phyloP scores from a whole-genome alignment of 2,888 invertebrate genomes.

The Rhingia rostrata region DNA sequence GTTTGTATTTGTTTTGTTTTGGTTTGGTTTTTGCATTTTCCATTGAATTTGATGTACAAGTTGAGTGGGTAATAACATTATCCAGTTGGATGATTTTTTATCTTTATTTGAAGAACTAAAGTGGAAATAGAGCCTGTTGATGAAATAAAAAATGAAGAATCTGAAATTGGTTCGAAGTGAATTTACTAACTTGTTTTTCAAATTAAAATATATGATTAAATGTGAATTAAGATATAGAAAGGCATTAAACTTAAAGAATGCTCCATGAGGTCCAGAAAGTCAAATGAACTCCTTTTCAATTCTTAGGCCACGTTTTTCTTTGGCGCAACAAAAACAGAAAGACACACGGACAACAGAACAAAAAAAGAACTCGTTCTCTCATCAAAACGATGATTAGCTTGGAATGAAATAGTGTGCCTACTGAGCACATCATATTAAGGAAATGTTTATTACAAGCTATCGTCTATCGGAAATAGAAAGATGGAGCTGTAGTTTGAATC shows the following conservation, averaged over 20 bases:
- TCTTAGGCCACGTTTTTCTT: slow-evolving; percentile 19
- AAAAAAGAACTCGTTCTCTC: slow-evolving; percentile 47
- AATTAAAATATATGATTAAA: too few species aligned
- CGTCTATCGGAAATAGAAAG: slow-evolving; percentile 15
- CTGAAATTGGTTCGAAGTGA: too few species aligned
- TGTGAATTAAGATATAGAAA: too few species aligned
- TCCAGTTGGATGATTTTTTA: not conserved
- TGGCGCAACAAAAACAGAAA: not conserved
- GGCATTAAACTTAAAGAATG: too few species aligned
- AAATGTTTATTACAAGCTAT: slow-evolving; percentile 28
- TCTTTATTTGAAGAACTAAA: too few species aligned
- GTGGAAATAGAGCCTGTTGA: not conserved
- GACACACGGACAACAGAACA: not conserved
- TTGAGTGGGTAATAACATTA: not conserved
- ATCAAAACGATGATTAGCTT: slow-evolving; percentile 42
- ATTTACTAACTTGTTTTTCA: too few species aligned
- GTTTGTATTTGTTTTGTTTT: slow-evolving; percentile 65
- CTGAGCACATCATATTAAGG: slow-evolving; percentile 4
- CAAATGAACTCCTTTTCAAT: slow-evolving; percentile 24
- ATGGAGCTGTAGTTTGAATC: slow-evolving; percentile 10
- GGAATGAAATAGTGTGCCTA: not conserved
- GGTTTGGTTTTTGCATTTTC: slow-evolving; percentile 61
- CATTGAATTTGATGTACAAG: slow-evolving; percentile 18
- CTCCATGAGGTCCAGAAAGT: too few species aligned
- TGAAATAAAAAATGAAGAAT: too few species aligned